Base-by-base conservation (phyloP, 2,888 invertebrate species). In the Epinotia demarniana region DNA sequence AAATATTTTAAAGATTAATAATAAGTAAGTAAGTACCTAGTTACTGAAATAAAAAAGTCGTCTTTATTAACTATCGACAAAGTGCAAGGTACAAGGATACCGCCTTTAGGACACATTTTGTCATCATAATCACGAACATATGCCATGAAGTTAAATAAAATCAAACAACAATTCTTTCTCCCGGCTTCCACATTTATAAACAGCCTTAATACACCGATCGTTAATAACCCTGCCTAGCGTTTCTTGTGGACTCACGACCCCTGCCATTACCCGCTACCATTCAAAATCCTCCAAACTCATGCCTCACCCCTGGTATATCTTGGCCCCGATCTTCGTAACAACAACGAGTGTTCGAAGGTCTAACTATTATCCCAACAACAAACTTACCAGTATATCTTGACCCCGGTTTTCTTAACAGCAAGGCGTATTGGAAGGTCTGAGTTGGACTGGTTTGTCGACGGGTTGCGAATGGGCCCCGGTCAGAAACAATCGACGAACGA, bases 141-240 rank as follows among this genome's bases (percentile, higher is more conserved):
- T 27, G 46, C 12, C 46, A 1, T 49, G 1, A 19, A 19, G 18
- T 19, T 19, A 64, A 64, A 64, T 46, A 8, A 49, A n/a, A 23
- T 64, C 49, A 49, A 64, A 64, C 8, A 63, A 1, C 6, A 64
- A 19, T 49, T 27, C 16, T 27, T 23, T 49, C n/a, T 27, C 16
- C 53, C 68, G 55, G 43, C 68, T 6, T 66, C 62, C 43, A 57
- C 57, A 49, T n/a, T n/a, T n/a, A n/a, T 55, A 46, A 68, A 69
- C 63, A 70, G 18, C 55, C 60, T 39, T 73, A 73, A 62, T 73
- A 62, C 68, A 43, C 23, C 19, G 70, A 18, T 75, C 75, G 75
- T 75, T 75, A 75, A 75, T 75, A 75, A 75, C 75, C 75, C 75
- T 75, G 75, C 75, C 75, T 71, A 77, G 68, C 72, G 53, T 75